Percentiles rank a stretch among this genome's conserved stretches.
Conservation (phyloP, 1,140 invertebrate species). For the Plodia interpunctella region DNA sequence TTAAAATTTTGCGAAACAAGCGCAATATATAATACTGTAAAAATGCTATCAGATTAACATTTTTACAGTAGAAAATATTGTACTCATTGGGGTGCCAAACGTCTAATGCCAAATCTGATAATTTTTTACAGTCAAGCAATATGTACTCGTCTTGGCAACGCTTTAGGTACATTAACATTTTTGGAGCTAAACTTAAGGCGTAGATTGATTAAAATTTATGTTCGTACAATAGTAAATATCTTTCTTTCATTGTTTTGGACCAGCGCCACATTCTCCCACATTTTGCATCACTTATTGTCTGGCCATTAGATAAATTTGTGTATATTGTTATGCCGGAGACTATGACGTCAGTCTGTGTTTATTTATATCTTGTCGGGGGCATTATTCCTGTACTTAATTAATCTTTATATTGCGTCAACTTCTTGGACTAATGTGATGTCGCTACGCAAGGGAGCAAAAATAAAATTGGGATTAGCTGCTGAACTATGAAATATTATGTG, state of each 20-base stretch:
- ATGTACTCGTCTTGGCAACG: no score
- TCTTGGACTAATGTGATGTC: no score
- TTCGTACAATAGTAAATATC: background rate
- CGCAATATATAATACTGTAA: no score
- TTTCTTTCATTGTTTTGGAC: slow-evolving; percentile 12
- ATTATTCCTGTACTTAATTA: background rate
- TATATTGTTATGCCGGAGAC: slow-evolving; percentile 10
- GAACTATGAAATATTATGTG: no score
- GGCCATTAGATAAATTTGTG: slow-evolving; percentile 12
- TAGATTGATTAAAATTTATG: background rate
- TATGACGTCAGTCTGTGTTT: slow-evolving; percentile 9
- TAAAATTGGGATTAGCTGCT: no score
- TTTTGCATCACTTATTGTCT: slow-evolving; percentile 13
- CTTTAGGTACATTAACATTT: no score
- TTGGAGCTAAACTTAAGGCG: background rate
- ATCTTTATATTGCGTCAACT: background rate
- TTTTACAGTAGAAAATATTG: no score
- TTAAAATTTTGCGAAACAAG: no score
- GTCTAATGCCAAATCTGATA: background rate
- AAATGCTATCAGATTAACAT: no score
- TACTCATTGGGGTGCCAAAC: no score
- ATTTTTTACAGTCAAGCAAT: no score
- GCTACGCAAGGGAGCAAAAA: no score
- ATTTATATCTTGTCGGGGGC: slow-evolving; percentile 4
- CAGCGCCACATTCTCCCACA: slow-evolving; percentile 9